A percentile compares a stretch with the other conserved stretches of the same genome.
Conservation (phyloP, 2,888 invertebrate genomes). For the Carcina quercana region DNA sequence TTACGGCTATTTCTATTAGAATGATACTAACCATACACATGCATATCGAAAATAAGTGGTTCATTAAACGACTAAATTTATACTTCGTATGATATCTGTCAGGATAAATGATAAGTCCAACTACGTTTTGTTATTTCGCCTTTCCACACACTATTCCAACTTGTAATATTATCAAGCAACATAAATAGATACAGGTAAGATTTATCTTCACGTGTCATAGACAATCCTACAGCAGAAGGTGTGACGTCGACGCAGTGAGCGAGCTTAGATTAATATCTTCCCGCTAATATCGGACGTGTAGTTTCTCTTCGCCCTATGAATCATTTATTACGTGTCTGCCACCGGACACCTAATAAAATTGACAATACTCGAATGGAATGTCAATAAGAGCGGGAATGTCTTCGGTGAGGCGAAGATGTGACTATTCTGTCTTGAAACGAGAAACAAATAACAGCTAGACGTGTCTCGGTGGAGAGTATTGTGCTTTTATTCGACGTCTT, state of each 20-base stretch:
- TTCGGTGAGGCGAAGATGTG: conserved; percentile 21
- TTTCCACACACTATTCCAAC: too few species aligned
- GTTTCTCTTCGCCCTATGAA: conserved; percentile 32
- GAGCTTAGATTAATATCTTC: conserved; percentile 42
- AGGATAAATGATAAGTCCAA: too few species aligned
- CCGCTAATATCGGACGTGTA: conserved; percentile 37
- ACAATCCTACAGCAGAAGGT: conserved; percentile 35
- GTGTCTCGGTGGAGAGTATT: conserved; percentile 50
- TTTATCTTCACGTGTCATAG: conserved; percentile 44
- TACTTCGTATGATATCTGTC: too few species aligned
- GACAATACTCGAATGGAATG: conserved; percentile 1
- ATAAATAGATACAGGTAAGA: too few species aligned
- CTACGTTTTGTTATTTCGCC: too few species aligned
- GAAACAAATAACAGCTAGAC: conserved; percentile 47
- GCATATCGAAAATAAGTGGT: too few species aligned
- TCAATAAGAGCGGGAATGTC: conserved; percentile 11
- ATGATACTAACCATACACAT: too few species aligned
- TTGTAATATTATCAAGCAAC: too few species aligned
- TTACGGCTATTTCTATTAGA: too few species aligned
- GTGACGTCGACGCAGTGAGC: conserved; percentile 35
- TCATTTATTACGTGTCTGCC: conserved; percentile 28
- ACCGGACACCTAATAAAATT: conserved; percentile 3
- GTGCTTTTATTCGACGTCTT: conserved; percentile 64
- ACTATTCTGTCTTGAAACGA: conserved; percentile 50
- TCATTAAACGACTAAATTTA: too few species aligned